These are phyloP conservation scores for Neoarius graeffei DNA, from an alignment of 2,113 vertebrate species.

Conservation along the genomic window DNA sequence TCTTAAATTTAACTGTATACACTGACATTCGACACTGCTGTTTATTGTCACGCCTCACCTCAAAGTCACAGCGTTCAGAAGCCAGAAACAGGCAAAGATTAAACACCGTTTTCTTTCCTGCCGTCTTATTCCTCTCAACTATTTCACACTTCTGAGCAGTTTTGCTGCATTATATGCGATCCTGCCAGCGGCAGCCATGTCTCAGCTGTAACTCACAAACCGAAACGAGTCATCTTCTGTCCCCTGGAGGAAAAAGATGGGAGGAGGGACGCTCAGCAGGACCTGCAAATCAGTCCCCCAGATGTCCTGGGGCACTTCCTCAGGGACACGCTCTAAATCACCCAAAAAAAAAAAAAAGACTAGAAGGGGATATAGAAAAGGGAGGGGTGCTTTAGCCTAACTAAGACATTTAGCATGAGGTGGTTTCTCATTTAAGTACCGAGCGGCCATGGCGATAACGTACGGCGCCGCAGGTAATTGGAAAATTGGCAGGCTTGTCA, in stretches of 20 bases:
- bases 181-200: conserved; percentile 18
- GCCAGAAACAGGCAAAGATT: conserved; percentile 43
- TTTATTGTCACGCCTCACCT: background rate
- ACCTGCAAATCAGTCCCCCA: conserved; percentile 48
- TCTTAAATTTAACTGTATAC: too few relatives aligned
- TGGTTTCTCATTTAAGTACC: conserved; percentile 87
- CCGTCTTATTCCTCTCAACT: background rate
- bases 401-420: conserved; percentile 74
- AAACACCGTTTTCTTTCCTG: background rate
- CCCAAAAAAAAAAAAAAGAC: background rate
- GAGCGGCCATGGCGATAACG: conserved; percentile 85
- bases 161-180: conserved; percentile 27
- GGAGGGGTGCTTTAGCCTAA: conserved; percentile 55
- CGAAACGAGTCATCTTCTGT: conserved; percentile 43
- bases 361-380: conserved; percentile 51
- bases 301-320: conserved; percentile 49
- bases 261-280: conserved; percentile 41
- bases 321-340: conserved; percentile 65
- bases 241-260: conserved; percentile 34
- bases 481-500: conserved; percentile 96
- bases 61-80: background rate
- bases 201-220: conserved; percentile 42
- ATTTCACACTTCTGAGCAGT: conserved; percentile 32
- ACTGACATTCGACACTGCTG: background rate
- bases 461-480: conserved; percentile 90